Base-by-base conservation (phyloP, 2,888 invertebrate genomes). In the Stictocephala bisonia region DNA sequence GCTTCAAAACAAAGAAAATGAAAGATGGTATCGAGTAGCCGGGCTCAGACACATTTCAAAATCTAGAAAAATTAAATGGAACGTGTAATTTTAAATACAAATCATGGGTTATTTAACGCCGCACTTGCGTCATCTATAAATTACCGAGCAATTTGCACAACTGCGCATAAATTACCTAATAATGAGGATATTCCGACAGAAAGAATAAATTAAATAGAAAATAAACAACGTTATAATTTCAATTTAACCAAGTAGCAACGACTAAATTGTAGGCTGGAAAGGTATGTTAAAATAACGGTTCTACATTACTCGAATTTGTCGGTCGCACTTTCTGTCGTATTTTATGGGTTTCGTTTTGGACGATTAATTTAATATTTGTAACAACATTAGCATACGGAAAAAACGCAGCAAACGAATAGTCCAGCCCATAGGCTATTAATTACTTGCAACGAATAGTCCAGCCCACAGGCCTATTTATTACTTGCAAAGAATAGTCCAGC, bases 121-220 rank as follows among this genome's bases (percentile, higher is more conserved):
- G 56, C 29, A 29, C 56, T 56, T n/a, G 29, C 11, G 56, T 56
- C 27, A 56, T 27, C 56, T 27, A 56, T 24, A 56, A 56, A 29
- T 56, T 56, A 56, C 56, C 3, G 56, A 15, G 26, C 31, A 18
- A 56, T 56, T 31, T 56, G 27, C 29, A 56, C 27, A 29, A 56
- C n/a, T 22, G 29, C 53, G 56, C 56, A 56, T 60, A 60, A 60
- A 60, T 40, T 60, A 60, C 60, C 29, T 18, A n/a, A 56, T 56
- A 56, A 56, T 56, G 56, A 56, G 56, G 29, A 18, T 20, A 56
- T 56, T 56, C 56, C 56, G 56, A 31, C 29, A 29, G 31, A 56
- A 56, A 29, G 56, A 56, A 29, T 56, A 56, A 56, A 56, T 56
- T 56, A 56, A 27, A 3, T 15, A 31, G 15, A 56, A 56, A 56